Percentiles rank a stretch among this genome's conserved stretches.
phyloP scores from a whole-genome alignment of 2,888 invertebrate species.

The Ceramica pisi region DNA sequence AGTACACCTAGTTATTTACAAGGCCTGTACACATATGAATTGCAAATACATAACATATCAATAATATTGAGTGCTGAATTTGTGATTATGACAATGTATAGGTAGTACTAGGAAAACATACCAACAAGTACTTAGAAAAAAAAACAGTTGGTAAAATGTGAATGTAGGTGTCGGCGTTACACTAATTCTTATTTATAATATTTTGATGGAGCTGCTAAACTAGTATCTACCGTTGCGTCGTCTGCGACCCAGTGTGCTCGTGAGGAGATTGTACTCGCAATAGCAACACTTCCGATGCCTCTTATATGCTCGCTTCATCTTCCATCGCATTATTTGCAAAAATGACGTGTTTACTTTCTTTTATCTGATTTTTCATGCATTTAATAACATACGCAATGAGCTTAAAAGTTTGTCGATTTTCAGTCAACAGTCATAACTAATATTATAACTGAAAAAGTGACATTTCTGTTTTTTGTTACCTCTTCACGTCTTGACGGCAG shows the following conservation, averaged over 20 bases:
- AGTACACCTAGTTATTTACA: slow-evolving; percentile 59
- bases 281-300: slow-evolving; percentile 45
- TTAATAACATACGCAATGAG: not conserved
- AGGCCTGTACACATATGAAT: slow-evolving; percentile 62
- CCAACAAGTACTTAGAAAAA: slow-evolving; percentile 35
- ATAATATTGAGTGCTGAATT: slow-evolving; percentile 58
- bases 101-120: slow-evolving; percentile 48
- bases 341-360: not conserved
- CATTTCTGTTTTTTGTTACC: no score
- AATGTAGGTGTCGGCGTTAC: slow-evolving; percentile 64
- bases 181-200: slow-evolving; percentile 74
- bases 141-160: slow-evolving; percentile 41
- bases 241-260: slow-evolving; percentile 82
- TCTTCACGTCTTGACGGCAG: no score
- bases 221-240: slow-evolving; percentile 81
- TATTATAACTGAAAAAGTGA: no score
- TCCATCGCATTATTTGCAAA: not conserved
- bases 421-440: no score
- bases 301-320: slow-evolving; percentile 9
- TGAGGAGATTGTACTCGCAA: slow-evolving; percentile 78
- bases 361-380: not conserved
- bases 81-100: slow-evolving; percentile 48
- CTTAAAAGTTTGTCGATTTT: no score
- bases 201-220: slow-evolving; percentile 70
- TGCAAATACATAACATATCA: slow-evolving; percentile 61